Conservation (phyloP, 2,113 vertebrate species). For the Lipotes vexillifer region DNA sequence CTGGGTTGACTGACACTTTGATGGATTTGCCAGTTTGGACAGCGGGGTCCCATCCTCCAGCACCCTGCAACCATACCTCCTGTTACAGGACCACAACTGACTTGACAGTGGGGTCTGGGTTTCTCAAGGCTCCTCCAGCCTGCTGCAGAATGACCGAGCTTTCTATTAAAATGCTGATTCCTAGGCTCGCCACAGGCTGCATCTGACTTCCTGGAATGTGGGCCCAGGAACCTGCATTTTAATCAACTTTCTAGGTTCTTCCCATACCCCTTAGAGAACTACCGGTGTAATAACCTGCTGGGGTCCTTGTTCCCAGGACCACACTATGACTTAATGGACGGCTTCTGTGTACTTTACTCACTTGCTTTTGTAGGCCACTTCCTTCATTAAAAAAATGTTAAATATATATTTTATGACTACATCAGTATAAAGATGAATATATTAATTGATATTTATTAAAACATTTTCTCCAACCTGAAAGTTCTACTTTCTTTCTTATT, state of each 20-base stretch:
- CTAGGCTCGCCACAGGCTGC: background rate
- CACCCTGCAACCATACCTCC: background rate
- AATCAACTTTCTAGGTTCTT: background rate
- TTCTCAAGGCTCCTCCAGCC: background rate
- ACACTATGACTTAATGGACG: background rate
- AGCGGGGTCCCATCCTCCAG: background rate
- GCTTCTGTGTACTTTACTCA: too few relatives aligned
- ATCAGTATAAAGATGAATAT: background rate
- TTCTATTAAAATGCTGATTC: background rate
- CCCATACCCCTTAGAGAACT: background rate
- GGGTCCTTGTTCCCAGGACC: background rate
- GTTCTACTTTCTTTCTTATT: background rate
- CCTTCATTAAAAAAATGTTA: background rate
- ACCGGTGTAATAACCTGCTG: background rate
- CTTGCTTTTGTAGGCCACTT: background rate
- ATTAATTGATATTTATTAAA: background rate
- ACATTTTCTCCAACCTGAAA: background rate
- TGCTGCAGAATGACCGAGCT: background rate
- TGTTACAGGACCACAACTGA: background rate
- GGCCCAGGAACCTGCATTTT: background rate
- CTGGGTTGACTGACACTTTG: background rate
- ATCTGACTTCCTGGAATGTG: background rate
- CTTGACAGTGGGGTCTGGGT: background rate
- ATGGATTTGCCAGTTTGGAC: background rate
- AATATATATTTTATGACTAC: background rate